Conservation (phyloP, 1,140 invertebrate genomes). For the Dendrolimus punctatus region DNA sequence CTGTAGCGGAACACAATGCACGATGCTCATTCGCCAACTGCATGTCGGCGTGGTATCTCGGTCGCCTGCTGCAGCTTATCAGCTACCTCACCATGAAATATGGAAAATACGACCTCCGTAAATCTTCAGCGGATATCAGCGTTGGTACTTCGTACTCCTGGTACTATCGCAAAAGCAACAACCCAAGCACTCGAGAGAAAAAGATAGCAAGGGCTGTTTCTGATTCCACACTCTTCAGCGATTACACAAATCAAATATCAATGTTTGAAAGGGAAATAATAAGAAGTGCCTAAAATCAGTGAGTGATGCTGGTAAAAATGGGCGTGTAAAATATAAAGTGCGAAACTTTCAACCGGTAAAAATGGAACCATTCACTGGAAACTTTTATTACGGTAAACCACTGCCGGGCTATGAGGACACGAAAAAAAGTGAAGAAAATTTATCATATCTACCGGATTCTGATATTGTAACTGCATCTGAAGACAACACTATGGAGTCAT, state of each 20-base stretch:
- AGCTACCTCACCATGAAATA: conserved; percentile 68
- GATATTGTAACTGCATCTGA: conserved; percentile 52
- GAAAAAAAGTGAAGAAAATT: conserved; percentile 54
- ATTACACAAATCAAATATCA: conserved; percentile 66
- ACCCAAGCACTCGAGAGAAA: conserved; percentile 39
- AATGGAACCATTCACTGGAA: conserved; percentile 57
- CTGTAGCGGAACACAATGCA: conserved; percentile 48
- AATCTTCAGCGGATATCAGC: conserved; percentile 66
- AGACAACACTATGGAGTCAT: conserved; percentile 38
- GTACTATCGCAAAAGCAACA: conserved; percentile 65
- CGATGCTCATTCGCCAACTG: conserved; percentile 42
- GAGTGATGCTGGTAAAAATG: conserved; percentile 47
- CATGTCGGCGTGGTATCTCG: conserved; percentile 37
- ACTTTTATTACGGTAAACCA: conserved; percentile 62
- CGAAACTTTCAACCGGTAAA: conserved; percentile 49
- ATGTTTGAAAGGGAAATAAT: conserved; percentile 58
- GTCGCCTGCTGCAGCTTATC: conserved; percentile 38
- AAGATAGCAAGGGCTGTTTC: conserved; percentile 52
- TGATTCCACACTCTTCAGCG: conserved; percentile 69
- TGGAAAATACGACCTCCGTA: conserved; percentile 74
- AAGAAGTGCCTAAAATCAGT: conserved; percentile 53
- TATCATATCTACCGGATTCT: conserved; percentile 57
- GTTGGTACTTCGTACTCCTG: conserved; percentile 66
- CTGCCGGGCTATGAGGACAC: conserved; percentile 47
- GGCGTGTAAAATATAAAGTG: conserved; percentile 42